Percentiles rank a stretch among this genome's conserved stretches.
Evolutionary conservation across 2,888 invertebrate species (phyloP).

Genomic region (Thera obeliscata): DNA sequence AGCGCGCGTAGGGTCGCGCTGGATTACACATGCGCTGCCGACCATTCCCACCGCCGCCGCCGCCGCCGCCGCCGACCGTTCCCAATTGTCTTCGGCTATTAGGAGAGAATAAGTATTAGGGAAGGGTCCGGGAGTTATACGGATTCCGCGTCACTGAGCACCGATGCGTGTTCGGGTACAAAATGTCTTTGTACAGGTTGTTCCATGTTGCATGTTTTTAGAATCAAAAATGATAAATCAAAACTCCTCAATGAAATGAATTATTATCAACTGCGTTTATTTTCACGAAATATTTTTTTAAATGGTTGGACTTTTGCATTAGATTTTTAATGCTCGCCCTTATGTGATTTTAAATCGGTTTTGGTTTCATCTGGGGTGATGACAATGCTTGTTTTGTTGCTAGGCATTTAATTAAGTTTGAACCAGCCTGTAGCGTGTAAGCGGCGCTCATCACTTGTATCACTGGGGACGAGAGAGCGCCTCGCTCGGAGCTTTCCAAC

Average conservation of each 20-base stretch:
- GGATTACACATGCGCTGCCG: too few species aligned
- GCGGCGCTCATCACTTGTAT: conserved; percentile 1
- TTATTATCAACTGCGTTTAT: not conserved
- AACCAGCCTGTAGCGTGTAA: not conserved
- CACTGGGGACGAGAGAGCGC: conserved; percentile 3
- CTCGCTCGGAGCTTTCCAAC: conserved; percentile 2
- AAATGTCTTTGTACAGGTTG: conserved; percentile 4
- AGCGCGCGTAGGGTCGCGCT: too few species aligned
- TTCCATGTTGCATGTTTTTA: not conserved
- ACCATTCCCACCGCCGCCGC: conserved; percentile 6
- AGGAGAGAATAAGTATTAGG: conserved; percentile 30
- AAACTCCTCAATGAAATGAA: not conserved
- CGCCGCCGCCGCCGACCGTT: conserved; percentile 1
- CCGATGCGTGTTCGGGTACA: conserved; percentile 10
- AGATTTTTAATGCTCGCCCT: too few species aligned
- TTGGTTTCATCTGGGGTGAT: too few species aligned
- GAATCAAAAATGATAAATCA: not conserved
- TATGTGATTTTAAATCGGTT: too few species aligned
- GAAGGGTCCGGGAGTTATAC: conserved; percentile 24
- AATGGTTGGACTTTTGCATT: too few species aligned
- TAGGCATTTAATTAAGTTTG: not conserved
- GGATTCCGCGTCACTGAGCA: conserved; percentile 19
- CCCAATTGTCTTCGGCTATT: conserved; percentile 27
- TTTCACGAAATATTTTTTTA: not conserved
- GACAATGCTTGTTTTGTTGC: too few species aligned